Evolutionary conservation across 2,888 invertebrate species (phyloP), one percentile per base, ranked within the genome.

Genomic region (Drosophila anceps): DNA sequence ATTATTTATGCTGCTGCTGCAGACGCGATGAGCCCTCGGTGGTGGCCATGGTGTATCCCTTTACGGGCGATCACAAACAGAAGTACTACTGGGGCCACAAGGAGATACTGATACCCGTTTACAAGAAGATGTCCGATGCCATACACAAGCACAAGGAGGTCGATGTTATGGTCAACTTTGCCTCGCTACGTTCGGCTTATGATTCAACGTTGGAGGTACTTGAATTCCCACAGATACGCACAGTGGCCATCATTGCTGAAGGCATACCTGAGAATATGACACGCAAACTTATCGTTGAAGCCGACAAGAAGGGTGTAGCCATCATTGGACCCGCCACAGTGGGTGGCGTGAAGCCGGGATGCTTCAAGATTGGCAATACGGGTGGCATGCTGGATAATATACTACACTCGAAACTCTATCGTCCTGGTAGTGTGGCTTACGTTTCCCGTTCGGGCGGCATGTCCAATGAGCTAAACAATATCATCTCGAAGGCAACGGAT

Each of bases 361-460:
- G 99, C 92, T 99, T 99, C 93, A 99, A 99, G 94, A 99, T 99
- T 84, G 99, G 99, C 64, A 99, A 99, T 94, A 99, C 99, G 0
- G 99, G 99, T 15, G 99, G 99, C 68, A 99, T 99, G 99, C 97
- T 99, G 95, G 99, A 99, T 93, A 99, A 99, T 92, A 98, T 99
- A 81, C 94, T 99, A 1, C 97, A 99, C 91, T 99, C 99, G 79
- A 98, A 98, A 92, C 94, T 99, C 15, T 99, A 99, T 94, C 94
- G 99, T 33, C 97, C 99, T 0, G 99, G 99, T 92, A 98, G 98
- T 91, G 98, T 99, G 61, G 99, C 99, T 0, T 99, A 99, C 92
- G 99, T 99, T 0, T 99, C 99, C 0, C 95, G 99, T 27, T 99
- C 99, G 0, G 99, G 99, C 35, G 99, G 99, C 10, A 99, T 99